Base-by-base conservation (phyloP, 2,797 vertebrate genomes). In the Schizopygopsis malacanthus region DNA sequence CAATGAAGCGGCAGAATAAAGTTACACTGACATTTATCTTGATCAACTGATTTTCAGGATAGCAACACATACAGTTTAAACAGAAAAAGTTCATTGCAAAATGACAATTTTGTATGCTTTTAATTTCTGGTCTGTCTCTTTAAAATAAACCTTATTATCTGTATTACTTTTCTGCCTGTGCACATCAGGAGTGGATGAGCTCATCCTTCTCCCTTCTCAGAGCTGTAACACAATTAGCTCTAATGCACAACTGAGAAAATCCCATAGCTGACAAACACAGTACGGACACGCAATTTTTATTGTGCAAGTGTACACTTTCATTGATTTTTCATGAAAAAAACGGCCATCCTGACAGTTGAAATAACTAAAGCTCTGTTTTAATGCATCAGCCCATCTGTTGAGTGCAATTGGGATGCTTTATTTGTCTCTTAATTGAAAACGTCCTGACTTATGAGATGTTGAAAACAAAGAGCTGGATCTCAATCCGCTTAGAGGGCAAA, bases 191-290 rank as follows among this genome's bases (percentile, higher is more conserved):
- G 63, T 41, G 5, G 39, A 86, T 86, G 81, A 81, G 69, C 59
- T 84, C 83, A 87, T 84, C n/a, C 20, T 39, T 67, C 73, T 72
- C 16, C 45, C n/a, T 47, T 59, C 77, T 81, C 37, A 52, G 76
- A 45, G 22, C 63, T 69, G 50, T 81, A 85, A 59, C 70, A 79
- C 52, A 79, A 70, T 63, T 71, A 83, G 41, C 61, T 41, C 33
- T 79, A 83, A 89, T 85, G 84, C 75, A 69, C 72, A 54, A 67
- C 25, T 43, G 37, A 83, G 61, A 72, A 33, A 52, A 45, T 78
- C 81, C 67, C 52, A 37, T 39, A n/a, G 25, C 76, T 63, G 69
- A 54, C 78, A 63, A 25, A 77, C 65, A 63, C n/a, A 70, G 70
- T 77, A 41, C 18, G 12, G 70, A 80, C n/a, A 81, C 16, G 22